Base-by-base conservation (phyloP, 2,888 invertebrate species). In the Cordilura impudica region DNA sequence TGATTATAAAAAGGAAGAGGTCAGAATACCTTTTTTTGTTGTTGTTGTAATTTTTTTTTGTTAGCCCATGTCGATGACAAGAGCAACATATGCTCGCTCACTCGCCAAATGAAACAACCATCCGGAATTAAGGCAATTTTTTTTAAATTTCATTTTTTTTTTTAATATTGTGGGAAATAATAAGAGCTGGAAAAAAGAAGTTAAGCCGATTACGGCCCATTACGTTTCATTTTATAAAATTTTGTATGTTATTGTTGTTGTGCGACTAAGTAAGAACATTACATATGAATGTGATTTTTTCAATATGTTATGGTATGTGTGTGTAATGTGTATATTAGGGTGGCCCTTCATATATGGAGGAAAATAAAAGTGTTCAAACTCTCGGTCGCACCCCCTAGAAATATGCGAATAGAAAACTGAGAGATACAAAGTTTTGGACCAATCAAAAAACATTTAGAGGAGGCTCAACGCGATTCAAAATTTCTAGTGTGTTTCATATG, bases 171-270 rank as follows among this genome's bases (percentile, higher is more conserved):
- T 26, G 51, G 70, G 14, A 49, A 70, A 61, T 39, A 73, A 73
- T 74, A 51, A 60, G 51, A 70, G 65, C 29, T 53, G 18, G 18
- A 51, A 43, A 58, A 61, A 35, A 54, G 58, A 79, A 71, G 74
- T 71, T 79, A 79, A 79, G 79, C 79, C 75, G 79, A 79, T 79
- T 79, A 79, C 61, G 45, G 56, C 79, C 79, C 79, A 79, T 79
- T 79, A 78, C 56, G 45, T 73, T 73, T 78, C 45, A 58, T 73
- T 19, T 53, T 73, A 69, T 35, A 31, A 19, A 26, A 56, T 31
- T 43, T 35, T 26, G 45, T 61, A n/a, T 23, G 21, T 60, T 45
- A 5, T 43, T 23, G 14, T 31, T 54, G 16, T 49, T 66, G 39
- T 47, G 2, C 10, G 35, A 29, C 5, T 29, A 31, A 49, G 2